Evolutionary conservation across 2,113 vertebrate species (phyloP), one percentile per base, ranked within the genome.

Genomic region (Forbesichthys agassizii): DNA sequence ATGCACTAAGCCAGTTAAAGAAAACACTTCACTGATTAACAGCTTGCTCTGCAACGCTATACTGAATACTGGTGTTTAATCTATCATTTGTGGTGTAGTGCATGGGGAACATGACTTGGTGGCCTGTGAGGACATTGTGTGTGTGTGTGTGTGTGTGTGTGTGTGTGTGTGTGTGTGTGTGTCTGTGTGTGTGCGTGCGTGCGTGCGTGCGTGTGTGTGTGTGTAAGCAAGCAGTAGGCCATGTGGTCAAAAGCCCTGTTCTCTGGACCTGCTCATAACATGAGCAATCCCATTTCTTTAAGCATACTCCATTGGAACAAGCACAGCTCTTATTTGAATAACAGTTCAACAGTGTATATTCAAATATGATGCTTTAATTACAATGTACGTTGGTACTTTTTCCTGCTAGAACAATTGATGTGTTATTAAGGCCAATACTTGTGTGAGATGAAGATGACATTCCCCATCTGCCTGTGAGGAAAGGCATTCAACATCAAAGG

Each of bases 31-130:
- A 73, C 66, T 59, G 84, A 89, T 90, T 83, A 91, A 86, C 77
- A 84, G 88, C 81, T 78, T 78, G 81, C 88, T 71, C 66, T 71
- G 79, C 78, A 64, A 76, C 68, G 71, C 84, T 59, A 83, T 72
- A 75, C 84, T 80, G 81, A 84, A 74, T 82, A 79, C 74, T 78
- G 80, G 84, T 82, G 86, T 91, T 88, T 91, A 90, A 93, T 91
- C 82, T 91, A 78, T 89, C 83, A 81, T 84, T 90, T 87, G 82
- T 86, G 88, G 84, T 84, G 69, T 74, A 78, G 81, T 86, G 89
- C 88, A 90, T 88, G 87, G 78, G 82, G 81, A 85, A 66, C 74
- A 84, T 74, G 82, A 75, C 72, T 81, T 73, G 54, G 74, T 68
- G 67, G 88, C 83, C 85, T 52, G 80, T 85, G 73, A 84, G 84